Evolutionary conservation across 2,888 invertebrate species (phyloP), one percentile per base, ranked within the genome.

Genomic region (Troides aeacus): DNA sequence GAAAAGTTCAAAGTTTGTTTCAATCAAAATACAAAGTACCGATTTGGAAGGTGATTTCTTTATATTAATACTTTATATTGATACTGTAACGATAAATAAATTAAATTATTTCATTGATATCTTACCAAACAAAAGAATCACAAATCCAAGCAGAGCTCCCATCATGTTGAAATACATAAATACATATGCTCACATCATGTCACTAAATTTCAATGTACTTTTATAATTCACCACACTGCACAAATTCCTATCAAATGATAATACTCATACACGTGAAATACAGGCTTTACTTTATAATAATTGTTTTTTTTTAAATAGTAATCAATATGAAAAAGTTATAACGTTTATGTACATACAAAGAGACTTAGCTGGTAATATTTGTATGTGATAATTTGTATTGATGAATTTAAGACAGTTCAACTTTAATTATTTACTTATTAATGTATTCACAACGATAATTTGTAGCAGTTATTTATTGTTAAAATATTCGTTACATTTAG

Each of bases 41-140:
- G 15, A 2, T 15, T 15, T 4, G 1, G 15, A 12, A 46, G 15
- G 4, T 10, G 46, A 15, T 46, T 46, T 15, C 46, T 46, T 46
- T 46, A 46, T 46, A 15, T 46, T 46, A 46, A 46, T 46, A 46
- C 30, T 30, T 30, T 3, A 30, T 30, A 4, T 12, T 46, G 15
- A 46, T 46, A 46, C 15, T 46, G 12, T n/a, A 53, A 53, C n/a
- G 18, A 50, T 50, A 50, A 50, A 50, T 17, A 18, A 50, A 15
- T 17, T 5, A 15, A 50, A 50, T 50, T 0, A 50, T 50, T 50
- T 50, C 42, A 50, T 18, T 18, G 57, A 58, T 58, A 58, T 63
- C 70, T 70, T 66, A 70, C 70, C 70, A 39, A 70, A 70, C 53
- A 67, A 56, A 30, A 70, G 66, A 53, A 70, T 53, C 18, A 70